Evolutionary conservation across 2,797 vertebrate species (phyloP).

Genomic region (Glyptemys insculpta): DNA sequence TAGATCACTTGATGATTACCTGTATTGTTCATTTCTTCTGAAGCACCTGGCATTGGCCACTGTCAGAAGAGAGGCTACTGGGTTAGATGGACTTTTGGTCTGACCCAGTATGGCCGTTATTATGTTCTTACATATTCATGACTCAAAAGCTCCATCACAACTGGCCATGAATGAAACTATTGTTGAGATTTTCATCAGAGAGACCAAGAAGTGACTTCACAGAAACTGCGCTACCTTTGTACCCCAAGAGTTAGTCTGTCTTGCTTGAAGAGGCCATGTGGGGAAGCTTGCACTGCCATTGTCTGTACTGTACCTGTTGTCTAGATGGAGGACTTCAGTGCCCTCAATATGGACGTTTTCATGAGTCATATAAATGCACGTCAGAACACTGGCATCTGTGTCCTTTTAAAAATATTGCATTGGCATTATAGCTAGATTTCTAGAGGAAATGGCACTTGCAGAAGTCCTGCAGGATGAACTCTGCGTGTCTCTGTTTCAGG

Average conservation of each 20-base stretch:
- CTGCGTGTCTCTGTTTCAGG: neutral
- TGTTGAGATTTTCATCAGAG: neutral
- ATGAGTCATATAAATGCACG: neutral
- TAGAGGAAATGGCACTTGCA: neutral
- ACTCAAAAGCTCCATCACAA: neutral
- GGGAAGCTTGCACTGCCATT: rapidly evolving
- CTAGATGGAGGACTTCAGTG: neutral
- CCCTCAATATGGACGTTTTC: neutral
- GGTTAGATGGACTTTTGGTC: too few species aligned
- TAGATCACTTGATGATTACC: too few species aligned
- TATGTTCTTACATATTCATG: neutral
- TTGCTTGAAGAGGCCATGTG: too few species aligned
- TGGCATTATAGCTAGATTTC: neutral
- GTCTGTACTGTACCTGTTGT: neutral
- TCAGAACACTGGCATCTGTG: neutral
- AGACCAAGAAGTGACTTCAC: neutral
- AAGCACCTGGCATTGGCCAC: too few species aligned
- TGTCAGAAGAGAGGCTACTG: too few species aligned
- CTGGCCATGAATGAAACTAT: neutral
- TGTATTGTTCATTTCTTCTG: too few species aligned
- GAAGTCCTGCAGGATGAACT: neutral
- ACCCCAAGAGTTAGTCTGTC: too few species aligned
- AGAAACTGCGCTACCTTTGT: neutral
- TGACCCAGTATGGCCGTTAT: too few species aligned
- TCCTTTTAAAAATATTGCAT: neutral